A percentile compares a stretch with the other conserved stretches of the same genome.
These are phyloP conservation scores for Micronycteris hirsuta DNA, from an alignment of 2,113 vertebrate species.

Conservation along the genomic window DNA sequence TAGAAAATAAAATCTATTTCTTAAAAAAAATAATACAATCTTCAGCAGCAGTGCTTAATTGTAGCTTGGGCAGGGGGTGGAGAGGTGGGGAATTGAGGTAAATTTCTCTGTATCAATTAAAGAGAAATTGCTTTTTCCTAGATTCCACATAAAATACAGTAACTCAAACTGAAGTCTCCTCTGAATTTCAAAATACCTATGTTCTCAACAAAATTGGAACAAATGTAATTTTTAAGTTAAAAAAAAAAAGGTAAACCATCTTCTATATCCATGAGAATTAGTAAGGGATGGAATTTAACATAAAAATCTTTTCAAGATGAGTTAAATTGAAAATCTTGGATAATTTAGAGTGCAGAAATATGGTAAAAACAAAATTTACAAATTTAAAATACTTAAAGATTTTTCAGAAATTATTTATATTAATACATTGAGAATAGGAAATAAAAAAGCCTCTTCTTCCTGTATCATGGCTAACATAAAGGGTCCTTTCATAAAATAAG, in stretches of 20 bases:
- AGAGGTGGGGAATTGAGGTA: neutral
- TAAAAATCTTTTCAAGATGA: neutral
- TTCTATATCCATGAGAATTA: neutral
- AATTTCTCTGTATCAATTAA: neutral
- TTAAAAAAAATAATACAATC: neutral
- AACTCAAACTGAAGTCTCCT: neutral
- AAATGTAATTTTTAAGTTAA: neutral
- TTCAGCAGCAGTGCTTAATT: neutral
- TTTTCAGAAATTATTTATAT: conserved; percentile 24
- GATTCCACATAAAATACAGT: neutral
- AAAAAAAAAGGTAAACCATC: neutral
- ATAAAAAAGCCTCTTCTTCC: neutral
- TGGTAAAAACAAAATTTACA: neutral
- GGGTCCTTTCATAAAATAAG: neutral
- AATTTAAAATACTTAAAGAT: neutral
- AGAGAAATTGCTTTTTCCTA: neutral
- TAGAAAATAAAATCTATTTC: neutral
- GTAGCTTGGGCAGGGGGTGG: neutral
- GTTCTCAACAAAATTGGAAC: neutral
- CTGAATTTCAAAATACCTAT: neutral
- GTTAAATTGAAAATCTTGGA: neutral
- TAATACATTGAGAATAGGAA: neutral
- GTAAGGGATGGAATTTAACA: neutral
- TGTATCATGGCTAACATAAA: neutral
- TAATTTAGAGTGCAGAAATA: neutral